phyloP scores from a whole-genome alignment of 2,113 vertebrate genomes.

The Alces alces region DNA sequence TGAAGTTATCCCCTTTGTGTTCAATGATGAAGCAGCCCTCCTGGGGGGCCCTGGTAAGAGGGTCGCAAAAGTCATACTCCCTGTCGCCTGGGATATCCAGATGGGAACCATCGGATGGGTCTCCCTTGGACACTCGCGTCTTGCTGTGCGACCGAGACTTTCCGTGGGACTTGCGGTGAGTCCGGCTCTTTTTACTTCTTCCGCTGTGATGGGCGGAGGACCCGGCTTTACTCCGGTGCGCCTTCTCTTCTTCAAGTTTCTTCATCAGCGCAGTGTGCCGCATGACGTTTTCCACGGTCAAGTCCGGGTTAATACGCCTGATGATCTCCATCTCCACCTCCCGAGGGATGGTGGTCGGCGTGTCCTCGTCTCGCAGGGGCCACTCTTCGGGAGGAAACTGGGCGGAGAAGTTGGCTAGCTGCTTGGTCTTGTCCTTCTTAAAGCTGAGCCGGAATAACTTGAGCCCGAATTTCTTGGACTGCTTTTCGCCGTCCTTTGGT shows the following conservation, averaged over 20 bases:
- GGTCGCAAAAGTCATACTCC: slow-evolving; percentile 92
- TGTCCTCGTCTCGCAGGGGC: slow-evolving; percentile 95
- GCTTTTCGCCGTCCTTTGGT: slow-evolving; percentile 92
- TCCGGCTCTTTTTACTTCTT: slow-evolving; percentile 91
- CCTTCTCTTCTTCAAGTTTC: slow-evolving; percentile 96
- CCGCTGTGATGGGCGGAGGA: slow-evolving; percentile 95
- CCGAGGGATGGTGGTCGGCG: slow-evolving; percentile 92
- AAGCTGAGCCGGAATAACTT: slow-evolving; percentile 97
- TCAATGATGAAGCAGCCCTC: slow-evolving; percentile 94
- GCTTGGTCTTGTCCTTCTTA: slow-evolving; percentile 98
- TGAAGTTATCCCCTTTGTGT: slow-evolving; percentile 92
- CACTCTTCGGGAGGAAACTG: slow-evolving; percentile 99
- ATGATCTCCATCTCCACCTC: slow-evolving; percentile 99
- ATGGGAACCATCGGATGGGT: slow-evolving; percentile 92
- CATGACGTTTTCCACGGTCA: slow-evolving; percentile 97
- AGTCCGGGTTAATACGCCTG: slow-evolving; percentile 96
- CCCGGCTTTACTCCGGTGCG: slow-evolving; percentile 92
- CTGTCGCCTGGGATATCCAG: slow-evolving; percentile 88
- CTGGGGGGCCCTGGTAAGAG: slow-evolving; percentile 88
- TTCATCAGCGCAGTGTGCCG: slow-evolving; percentile 99
- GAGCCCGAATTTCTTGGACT: slow-evolving; percentile 95
- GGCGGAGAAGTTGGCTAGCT: slow-evolving; percentile 95
- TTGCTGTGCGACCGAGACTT: slow-evolving; percentile 97
- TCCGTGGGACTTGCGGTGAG: slow-evolving; percentile 91
- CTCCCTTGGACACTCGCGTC: slow-evolving; percentile 91